phyloP scores from a whole-genome alignment of 2,888 invertebrate species.

The Drosophila leonis region DNA sequence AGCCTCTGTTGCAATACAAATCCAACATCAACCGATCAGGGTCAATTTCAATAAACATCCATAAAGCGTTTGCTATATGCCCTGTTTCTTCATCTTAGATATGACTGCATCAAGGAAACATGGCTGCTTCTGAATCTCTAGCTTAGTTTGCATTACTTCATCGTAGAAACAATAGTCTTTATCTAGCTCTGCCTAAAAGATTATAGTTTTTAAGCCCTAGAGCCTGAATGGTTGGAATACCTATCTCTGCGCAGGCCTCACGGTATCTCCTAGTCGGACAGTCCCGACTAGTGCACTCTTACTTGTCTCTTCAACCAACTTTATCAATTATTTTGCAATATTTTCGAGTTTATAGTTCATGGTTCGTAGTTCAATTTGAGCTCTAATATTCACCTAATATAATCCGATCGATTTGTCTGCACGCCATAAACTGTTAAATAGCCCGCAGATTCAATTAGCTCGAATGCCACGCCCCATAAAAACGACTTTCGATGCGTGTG shows the following conservation, averaged over 20 bases:
- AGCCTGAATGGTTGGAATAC: too few relatives aligned
- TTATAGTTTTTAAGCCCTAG: too few relatives aligned
- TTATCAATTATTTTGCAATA: not conserved
- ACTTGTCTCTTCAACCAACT: not conserved
- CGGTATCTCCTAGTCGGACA: not conserved
- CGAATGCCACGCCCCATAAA: conserved; percentile 43
- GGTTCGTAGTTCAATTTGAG: not conserved
- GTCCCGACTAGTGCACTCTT: not conserved
- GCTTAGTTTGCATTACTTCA: not conserved
- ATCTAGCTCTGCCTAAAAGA: too few relatives aligned
- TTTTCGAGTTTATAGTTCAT: not conserved
- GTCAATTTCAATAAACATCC: not conserved
- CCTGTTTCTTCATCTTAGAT: not conserved
- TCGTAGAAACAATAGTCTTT: too few relatives aligned
- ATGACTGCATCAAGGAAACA: not conserved
- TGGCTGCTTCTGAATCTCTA: not conserved
- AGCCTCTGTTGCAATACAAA: not conserved
- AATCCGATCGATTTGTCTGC: conserved; percentile 15
- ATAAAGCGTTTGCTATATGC: not conserved
- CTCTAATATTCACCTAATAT: not conserved
- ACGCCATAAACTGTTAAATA: conserved; percentile 43
- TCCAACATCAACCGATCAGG: not conserved
- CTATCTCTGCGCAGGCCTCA: not conserved
- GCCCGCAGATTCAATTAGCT: conserved; percentile 26
- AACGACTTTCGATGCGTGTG: conserved; percentile 55